Evolutionary conservation across 2,113 vertebrate species (phyloP), one percentile per base, ranked within the genome.

Genomic region (Sebastes schlegelii): DNA sequence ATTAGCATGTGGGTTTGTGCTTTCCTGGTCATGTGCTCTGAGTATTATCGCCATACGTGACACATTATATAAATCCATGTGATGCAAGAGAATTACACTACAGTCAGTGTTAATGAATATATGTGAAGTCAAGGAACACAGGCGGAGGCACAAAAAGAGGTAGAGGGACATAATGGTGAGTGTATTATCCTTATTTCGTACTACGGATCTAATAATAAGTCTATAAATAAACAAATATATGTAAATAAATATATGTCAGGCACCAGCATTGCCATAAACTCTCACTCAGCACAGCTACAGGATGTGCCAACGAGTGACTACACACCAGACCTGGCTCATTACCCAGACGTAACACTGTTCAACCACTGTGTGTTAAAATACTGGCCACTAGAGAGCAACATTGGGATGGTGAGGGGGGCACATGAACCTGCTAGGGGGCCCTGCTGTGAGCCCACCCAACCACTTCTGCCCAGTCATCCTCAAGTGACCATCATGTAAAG

Each of bases 271-370:
- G 52, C 40, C 23, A 68, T 69, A 55, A 73, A 57, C 43, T 26
- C 21, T 58, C 67, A n/a, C n/a, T n/a, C n/a, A n/a, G n/a, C n/a
- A n/a, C n/a, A n/a, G n/a, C n/a, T n/a, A n/a, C n/a, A n/a, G n/a
- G n/a, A n/a, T n/a, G n/a, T n/a, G n/a, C n/a, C n/a, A n/a, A n/a
- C n/a, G 34, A 34, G 34, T 12, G 52, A 73, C 63, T 19, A 63
- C 54, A 70, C 54, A 34, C 46, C 52, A 42, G 49, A 46, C 23
- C 61, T 14, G 8, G 26, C 5, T 84, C 34, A 67, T 72, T 48
- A 81, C 62, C 21, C 51, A 45, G 60, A 72, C 48, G 54, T n/a
- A 62, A 61, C 0, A 34, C n/a, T 66, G 60, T 26, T 72, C 21
- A 60, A 42, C 60, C 4, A 21, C 58, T 19, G 3, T 12, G 2